Percentiles rank a stretch among this genome's conserved stretches.
Evolutionary conservation across 2,113 vertebrate species (phyloP).

Genomic region (Xerus inauris): DNA sequence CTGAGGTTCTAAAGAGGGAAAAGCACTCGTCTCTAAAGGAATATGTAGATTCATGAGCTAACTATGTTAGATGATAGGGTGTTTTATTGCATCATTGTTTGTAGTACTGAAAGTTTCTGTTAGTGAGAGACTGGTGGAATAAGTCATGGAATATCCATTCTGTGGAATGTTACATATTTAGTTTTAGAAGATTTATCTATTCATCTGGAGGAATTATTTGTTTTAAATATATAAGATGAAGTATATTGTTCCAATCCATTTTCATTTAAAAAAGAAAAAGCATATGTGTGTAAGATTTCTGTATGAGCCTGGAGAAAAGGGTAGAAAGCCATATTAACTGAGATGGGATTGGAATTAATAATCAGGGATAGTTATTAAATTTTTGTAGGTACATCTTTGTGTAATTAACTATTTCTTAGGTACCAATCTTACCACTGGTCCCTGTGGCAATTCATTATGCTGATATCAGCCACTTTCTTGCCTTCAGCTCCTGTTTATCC

Average conservation of each 20-base stretch:
- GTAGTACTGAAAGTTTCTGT: not conserved
- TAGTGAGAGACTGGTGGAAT: not conserved
- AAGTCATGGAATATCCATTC: not conserved
- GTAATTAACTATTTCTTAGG: not conserved
- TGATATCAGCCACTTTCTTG: not conserved
- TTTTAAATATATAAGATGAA: not conserved
- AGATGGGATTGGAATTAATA: not conserved
- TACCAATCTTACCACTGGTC: not conserved
- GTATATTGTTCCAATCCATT: not conserved
- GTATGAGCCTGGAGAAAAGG: not conserved
- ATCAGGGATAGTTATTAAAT: not conserved
- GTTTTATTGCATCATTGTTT: not conserved
- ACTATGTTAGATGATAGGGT: not conserved
- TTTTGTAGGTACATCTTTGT: not conserved
- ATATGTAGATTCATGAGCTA: not conserved
- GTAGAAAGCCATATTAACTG: not conserved
- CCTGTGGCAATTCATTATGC: not conserved
- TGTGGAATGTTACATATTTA: not conserved
- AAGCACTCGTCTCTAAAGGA: not conserved
- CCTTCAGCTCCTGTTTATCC: not conserved
- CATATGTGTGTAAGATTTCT: not conserved
- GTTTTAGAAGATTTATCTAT: not conserved
- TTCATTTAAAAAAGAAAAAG: not conserved
- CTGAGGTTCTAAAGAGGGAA: not conserved
- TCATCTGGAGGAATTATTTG: not conserved